These are phyloP conservation scores for Ceyx melanurus DNA, from an alignment of 2,113 vertebrate species.

Conservation along the genomic window DNA sequence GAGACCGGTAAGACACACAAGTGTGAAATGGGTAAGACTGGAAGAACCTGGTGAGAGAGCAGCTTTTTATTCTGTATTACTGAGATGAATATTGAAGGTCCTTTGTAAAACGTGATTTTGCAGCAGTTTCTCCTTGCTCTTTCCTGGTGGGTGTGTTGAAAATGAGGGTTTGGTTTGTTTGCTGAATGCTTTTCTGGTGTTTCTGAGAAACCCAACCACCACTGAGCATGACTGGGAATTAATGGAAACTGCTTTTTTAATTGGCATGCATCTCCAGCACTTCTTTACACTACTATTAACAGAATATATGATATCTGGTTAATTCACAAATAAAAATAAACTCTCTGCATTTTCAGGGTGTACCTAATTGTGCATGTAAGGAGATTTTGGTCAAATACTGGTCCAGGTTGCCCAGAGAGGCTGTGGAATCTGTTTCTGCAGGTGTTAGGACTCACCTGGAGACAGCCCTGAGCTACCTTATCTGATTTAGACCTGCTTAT, in stretches of 20 bases:
- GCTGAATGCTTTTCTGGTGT: background rate
- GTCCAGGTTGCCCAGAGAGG: background rate
- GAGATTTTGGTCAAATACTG: background rate
- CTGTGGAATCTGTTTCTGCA: background rate
- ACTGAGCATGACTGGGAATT: background rate
- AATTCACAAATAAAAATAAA: background rate
- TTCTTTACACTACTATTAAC: background rate
- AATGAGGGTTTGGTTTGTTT: background rate
- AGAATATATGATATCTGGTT: background rate
- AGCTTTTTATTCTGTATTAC: background rate
- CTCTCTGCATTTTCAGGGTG: background rate
- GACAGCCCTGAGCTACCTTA: background rate
- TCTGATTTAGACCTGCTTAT: background rate
- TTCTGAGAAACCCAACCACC: background rate
- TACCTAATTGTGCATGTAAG: background rate
- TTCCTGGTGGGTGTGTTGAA: background rate
- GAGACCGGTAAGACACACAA: conserved; percentile 85
- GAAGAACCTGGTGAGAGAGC: background rate
- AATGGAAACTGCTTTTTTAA: background rate
- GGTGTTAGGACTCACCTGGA: background rate
- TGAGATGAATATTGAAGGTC: background rate
- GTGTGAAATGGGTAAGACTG: background rate
- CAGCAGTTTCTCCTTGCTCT: background rate
- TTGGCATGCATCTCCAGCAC: background rate
- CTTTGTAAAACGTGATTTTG: background rate